Evolutionary conservation across 2,888 invertebrate species (phyloP).

Genomic region (Pristionchus exspectatus): DNA sequence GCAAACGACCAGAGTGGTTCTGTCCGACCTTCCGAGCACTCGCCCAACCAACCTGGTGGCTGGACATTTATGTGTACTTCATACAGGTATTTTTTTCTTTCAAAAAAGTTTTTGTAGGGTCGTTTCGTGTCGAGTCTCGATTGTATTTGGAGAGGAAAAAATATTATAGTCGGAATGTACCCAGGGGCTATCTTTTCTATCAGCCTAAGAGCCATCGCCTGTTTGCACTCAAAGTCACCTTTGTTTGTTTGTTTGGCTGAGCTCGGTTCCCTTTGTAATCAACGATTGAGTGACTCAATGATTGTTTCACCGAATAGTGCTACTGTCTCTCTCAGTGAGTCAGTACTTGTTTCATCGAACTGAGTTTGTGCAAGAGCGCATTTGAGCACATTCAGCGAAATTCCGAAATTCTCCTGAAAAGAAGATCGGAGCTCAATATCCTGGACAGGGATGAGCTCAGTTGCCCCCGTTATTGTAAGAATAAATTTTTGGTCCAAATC

Average conservation of each 20-base stretch:
- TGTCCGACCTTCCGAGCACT: conserved; percentile 14
- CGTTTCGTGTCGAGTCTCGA: neutral
- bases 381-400: neutral
- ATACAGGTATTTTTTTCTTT: neutral
- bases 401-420: neutral
- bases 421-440: too few species aligned
- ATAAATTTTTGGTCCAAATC: too few species aligned
- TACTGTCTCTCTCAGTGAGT: neutral
- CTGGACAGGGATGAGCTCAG: too few species aligned
- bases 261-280: neutral
- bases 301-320: neutral
- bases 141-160: neutral
- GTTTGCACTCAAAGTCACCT: neutral
- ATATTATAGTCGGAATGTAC: neutral
- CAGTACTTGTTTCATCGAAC: neutral
- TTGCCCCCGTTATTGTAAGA: too few species aligned
- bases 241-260: neutral
- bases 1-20: neutral
- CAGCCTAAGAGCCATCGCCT: neutral
- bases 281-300: neutral
- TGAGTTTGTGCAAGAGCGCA: neutral
- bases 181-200: neutral
- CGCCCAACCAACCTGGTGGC: neutral
- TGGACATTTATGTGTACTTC: conserved; percentile 5
- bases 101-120: neutral